Conservation (phyloP, 2,797 vertebrate species). For the Onychomys arenicola region DNA sequence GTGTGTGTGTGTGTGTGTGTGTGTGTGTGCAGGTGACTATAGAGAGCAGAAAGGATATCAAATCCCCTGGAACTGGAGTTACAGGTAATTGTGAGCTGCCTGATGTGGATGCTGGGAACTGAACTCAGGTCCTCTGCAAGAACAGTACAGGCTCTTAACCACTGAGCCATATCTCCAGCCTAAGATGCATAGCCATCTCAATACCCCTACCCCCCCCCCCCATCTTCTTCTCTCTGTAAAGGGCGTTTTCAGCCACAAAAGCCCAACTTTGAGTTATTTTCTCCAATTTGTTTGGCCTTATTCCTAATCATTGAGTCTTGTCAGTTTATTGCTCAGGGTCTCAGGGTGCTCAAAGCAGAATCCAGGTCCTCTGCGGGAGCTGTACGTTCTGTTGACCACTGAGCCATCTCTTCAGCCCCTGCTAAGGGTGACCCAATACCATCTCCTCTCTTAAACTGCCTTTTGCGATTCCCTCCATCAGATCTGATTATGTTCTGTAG, state of each 20-base stretch:
- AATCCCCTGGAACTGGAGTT: too few relatives aligned
- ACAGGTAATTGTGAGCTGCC: too few relatives aligned
- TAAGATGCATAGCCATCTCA: neutral
- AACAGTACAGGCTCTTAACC: too few relatives aligned
- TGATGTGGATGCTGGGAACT: too few relatives aligned
- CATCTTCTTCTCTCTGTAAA: neutral
- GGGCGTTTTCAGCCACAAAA: neutral
- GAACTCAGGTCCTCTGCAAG: too few relatives aligned
- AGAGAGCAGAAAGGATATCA: too few relatives aligned
- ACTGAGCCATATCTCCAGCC: too few relatives aligned
- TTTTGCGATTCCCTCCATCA: fast-evolving
- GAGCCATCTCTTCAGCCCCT: neutral
- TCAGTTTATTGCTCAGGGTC: neutral
- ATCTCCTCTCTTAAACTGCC: neutral
- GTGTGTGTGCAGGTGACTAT: too few relatives aligned
- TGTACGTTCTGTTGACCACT: neutral
- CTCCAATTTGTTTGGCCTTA: neutral
- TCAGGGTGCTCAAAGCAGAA: neutral
- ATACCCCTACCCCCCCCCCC: too few relatives aligned
- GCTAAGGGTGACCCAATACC: neutral
- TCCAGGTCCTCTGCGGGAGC: neutral
- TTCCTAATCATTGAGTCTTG: neutral
- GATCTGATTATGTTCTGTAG: neutral
- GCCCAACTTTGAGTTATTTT: neutral
- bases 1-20: too few relatives aligned